phyloP scores from a whole-genome alignment of 2,797 vertebrate genomes.

The Mustela erminea region DNA sequence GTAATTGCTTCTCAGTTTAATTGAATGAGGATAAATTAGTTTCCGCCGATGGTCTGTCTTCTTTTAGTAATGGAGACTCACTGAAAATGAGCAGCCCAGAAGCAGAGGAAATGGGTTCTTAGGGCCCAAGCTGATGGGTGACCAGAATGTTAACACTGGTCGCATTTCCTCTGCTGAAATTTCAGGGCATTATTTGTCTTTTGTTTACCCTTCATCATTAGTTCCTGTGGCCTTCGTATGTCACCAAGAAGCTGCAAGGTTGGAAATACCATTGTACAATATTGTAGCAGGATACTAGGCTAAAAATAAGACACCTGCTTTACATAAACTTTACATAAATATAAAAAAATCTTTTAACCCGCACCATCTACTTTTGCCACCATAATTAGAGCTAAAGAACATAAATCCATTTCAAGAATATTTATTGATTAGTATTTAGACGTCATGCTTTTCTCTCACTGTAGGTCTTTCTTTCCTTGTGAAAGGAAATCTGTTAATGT shows the following conservation, averaged over 20 bases:
- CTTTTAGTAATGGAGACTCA: background rate
- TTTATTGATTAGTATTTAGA: background rate
- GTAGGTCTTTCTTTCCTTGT: background rate
- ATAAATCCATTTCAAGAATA: background rate
- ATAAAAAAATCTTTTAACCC: background rate
- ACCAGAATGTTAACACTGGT: background rate
- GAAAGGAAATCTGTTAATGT: background rate
- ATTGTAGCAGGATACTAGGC: background rate
- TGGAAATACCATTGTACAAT: background rate
- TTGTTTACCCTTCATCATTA: background rate
- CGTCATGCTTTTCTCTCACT: background rate
- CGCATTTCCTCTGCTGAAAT: background rate
- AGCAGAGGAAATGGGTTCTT: background rate
- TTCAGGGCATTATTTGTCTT: background rate
- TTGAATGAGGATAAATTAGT: conserved; percentile 77
- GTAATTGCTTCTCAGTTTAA: conserved; percentile 71
- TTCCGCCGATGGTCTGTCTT: conserved; percentile 57
- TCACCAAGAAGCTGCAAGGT: background rate
- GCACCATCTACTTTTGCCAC: background rate
- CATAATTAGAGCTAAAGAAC: background rate
- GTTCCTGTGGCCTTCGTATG: background rate
- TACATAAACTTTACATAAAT: background rate
- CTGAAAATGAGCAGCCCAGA: conserved; percentile 3
- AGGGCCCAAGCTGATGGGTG: background rate
- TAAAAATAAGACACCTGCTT: background rate